phyloP scores from a whole-genome alignment of 2,797 vertebrate genomes.

The Xenops minutus region DNA sequence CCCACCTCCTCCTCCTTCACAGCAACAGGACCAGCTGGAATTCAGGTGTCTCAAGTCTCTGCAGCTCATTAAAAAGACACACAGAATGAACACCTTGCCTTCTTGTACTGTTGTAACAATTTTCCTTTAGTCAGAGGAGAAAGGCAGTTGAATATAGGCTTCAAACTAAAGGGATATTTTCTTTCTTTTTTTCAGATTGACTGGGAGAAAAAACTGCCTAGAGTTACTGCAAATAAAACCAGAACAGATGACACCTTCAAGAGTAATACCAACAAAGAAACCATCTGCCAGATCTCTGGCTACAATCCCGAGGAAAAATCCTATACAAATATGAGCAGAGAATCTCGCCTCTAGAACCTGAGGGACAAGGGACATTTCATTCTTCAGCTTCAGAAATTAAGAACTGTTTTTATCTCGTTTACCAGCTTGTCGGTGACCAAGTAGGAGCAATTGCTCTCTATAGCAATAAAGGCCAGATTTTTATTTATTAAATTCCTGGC shows the following conservation, averaged over 20 bases:
- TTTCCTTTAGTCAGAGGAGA: not conserved
- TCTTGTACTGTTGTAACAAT: not conserved
- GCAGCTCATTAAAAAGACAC: not conserved
- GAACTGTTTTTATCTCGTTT: not conserved
- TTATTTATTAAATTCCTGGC: not conserved
- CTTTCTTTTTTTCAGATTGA: constrained; percentile 56
- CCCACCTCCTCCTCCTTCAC: not conserved
- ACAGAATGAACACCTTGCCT: rapidly evolving
- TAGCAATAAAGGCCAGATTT: not conserved
- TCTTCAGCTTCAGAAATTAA: not conserved
- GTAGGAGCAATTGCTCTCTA: not conserved
- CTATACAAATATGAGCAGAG: constrained; percentile 66
- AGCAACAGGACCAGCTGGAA: not conserved
- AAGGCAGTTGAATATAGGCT: not conserved
- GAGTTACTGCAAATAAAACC: constrained; percentile 28
- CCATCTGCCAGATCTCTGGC: not conserved
- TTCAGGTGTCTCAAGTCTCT: not conserved
- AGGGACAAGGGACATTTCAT: not conserved
- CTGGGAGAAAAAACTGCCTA: constrained; percentile 48
- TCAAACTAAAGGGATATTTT: not conserved
- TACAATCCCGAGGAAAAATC: constrained; percentile 70
- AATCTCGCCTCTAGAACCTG: constrained; percentile 71
- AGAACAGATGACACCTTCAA: constrained; percentile 44
- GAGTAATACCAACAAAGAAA: constrained; percentile 21
- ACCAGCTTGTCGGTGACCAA: not conserved